These are phyloP conservation scores for Acrobasis consociella DNA, from an alignment of 2,888 invertebrate species.

Conservation along the genomic window DNA sequence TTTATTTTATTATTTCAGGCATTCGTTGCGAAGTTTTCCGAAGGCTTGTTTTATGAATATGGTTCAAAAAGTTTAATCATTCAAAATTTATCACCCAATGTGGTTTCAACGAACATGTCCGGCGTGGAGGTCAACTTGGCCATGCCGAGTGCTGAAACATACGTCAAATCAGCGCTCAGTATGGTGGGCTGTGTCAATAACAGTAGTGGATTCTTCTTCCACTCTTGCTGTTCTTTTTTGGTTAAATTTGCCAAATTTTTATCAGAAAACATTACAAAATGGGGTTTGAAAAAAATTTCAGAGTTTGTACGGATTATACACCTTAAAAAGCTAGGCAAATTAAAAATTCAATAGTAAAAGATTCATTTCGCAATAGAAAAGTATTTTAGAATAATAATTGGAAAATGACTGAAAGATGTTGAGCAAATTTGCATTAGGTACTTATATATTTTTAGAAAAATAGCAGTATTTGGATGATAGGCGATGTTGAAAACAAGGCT, in stretches of 20 bases:
- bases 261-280: slow-evolving; percentile 46
- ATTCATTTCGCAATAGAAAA: too few relatives aligned
- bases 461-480: too few relatives aligned
- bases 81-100: slow-evolving; percentile 93
- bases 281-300: background rate
- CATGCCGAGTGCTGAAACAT: slow-evolving; percentile 88
- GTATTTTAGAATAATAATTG: too few relatives aligned
- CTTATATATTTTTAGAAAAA: too few relatives aligned
- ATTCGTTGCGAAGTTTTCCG: slow-evolving; percentile 91
- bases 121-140: slow-evolving; percentile 88
- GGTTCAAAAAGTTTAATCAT: slow-evolving; percentile 87
- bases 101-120: slow-evolving; percentile 96
- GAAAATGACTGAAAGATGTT: too few relatives aligned
- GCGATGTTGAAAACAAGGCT: too few relatives aligned
- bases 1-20: slow-evolving; percentile 76
- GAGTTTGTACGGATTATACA: background rate
- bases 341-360: too few relatives aligned
- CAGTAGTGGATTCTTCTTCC: slow-evolving; percentile 90
- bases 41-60: slow-evolving; percentile 90
- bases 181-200: slow-evolving; percentile 86
- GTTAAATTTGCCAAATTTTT: background rate
- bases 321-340: background rate
- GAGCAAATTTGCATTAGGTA: too few relatives aligned
- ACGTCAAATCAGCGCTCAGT: slow-evolving; percentile 87
- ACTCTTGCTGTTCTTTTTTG: slow-evolving; percentile 73